Base-by-base conservation (phyloP, 1,140 invertebrate genomes). In the Brachionus plicatilis region DNA sequence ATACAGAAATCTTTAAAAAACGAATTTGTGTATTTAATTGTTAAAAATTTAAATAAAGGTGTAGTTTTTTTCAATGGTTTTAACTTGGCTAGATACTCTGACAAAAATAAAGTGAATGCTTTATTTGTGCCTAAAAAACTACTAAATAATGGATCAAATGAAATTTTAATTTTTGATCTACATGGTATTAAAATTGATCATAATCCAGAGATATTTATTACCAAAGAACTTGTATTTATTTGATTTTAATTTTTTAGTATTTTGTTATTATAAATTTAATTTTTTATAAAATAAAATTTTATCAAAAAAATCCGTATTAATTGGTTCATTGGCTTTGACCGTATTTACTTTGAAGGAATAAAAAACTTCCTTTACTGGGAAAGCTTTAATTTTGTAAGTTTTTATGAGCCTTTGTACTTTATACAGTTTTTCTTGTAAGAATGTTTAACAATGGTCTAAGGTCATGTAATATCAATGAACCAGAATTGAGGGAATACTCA, bases 21-120 rank as follows among this genome's bases (percentile, higher is more conserved):
- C 29, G 43, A 60, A 65, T 37, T 20, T 80, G 68, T 68, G 17
- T 83, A 68, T 53, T 83, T 68, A 37, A 45, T 83, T 24, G 9
- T 68, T 27, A 85, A 89, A 87, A 87, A 86, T 20, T 90, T 88
- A 88, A 85, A 65, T 3, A 90, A 89, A 88, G 93, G 93, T 9
- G 88, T 92, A 72, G 91, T 92, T n/a, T 91, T 93, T 84, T 86
- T 93, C 1, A 93, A 93, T 88, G 92, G 92, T 5, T 92, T 92
- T 86, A 92, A 93, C 86, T 86, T 93, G 66, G 92, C 92, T 11
- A 87, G 92, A 70, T 93, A 92, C 87, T 92, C 90, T 89, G 84
- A 85, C 8, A 86, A 90, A 9, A 93, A 93, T 1, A 93, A 93
- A 0, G 91, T 92, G 86, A 87, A 89, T 85, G 91, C 91, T 3